Base-by-base conservation (phyloP, 2,113 vertebrate species). In the Pelodiscus sinensis region DNA sequence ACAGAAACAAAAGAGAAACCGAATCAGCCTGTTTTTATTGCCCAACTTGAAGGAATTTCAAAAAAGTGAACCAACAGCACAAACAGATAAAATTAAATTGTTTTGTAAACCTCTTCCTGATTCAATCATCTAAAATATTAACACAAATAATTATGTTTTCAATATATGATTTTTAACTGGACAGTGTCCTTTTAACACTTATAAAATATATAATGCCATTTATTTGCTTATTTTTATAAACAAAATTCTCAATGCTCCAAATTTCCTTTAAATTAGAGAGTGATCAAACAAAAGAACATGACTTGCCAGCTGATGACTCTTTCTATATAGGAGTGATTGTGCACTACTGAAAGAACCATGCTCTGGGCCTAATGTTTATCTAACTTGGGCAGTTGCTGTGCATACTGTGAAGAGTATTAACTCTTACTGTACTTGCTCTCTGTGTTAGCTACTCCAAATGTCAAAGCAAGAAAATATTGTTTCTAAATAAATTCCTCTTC, bases 131-230 rank as follows among this genome's bases (percentile, higher is more conserved):
- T 85, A 95, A 79, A 86, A 31, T 92, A 94, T 93, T 95, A 94
- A 96, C 93, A 88, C 27, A 51, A 91, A 94, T 93, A 88, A 44
- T 88, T 65, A 85, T 29, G 82, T 95, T 93, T 91, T 65, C 90
- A 96, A 94, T 94, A 81, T 96, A 94, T 87, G 31, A 71, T 35
- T 96, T 96, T 95, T 82, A 90, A 90, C 94, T 95, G 94, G 86
- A 91, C 92, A 94, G 73, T 91, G 79, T 94, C 88, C 93, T 81
- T 95, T 90, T 95, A 93, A 89, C 92, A 94, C 94, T 96, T 94
- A 92, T 73, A 62, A 93, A 95, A 81, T 82, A 86, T 38, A 38
- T 83, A 94, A 94, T 96, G 95, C 82, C 92, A 95, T 78, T 78
- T 78, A 84, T 92, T 90, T 88, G 71, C 94, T 93, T 92, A 79